Evolutionary conservation across 2,888 invertebrate species (phyloP).

Genomic region (Chrysotoxum bicinctum): DNA sequence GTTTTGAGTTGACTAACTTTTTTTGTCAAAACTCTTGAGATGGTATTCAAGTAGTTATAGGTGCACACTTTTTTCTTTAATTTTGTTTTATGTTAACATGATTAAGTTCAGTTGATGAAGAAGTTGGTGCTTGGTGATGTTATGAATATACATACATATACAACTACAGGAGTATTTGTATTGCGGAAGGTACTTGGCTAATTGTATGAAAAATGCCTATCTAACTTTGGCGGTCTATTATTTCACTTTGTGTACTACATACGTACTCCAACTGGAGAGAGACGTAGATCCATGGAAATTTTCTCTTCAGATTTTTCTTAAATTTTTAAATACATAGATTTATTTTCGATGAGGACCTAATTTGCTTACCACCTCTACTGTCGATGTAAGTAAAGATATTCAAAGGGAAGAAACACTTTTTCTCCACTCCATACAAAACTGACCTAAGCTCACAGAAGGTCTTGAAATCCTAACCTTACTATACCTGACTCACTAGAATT

Average conservation of each 20-base stretch:
- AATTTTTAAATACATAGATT: conserved; percentile 3
- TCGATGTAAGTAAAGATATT: conserved; percentile 70
- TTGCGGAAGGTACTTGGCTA: conserved; percentile 20
- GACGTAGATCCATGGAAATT: conserved; percentile 78
- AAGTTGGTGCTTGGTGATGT: conserved; percentile 68
- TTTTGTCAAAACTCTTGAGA: conserved; percentile 76
- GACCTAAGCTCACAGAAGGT: too few relatives aligned
- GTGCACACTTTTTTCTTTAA: conserved; percentile 30
- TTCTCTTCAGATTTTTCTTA: conserved; percentile 41
- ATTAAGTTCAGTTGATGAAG: conserved; percentile 75
- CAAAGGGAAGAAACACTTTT: too few relatives aligned
- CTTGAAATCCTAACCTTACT: conserved; percentile 61
- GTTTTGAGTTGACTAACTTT: conserved; percentile 79
- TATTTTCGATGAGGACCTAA: background rate
- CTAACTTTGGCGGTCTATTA: conserved; percentile 49
- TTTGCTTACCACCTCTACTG: conserved; percentile 37
- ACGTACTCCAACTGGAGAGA: conserved; percentile 80
- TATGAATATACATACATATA: conserved; percentile 78
- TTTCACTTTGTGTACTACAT: conserved; percentile 78
- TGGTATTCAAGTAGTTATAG: conserved; percentile 77
- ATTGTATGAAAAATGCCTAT: conserved; percentile 43
- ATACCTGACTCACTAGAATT: conserved; percentile 77
- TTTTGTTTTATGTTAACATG: conserved; percentile 61
- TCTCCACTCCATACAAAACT: too few relatives aligned
- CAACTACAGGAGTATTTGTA: conserved; percentile 76